Percentiles rank a stretch among this genome's conserved stretches.
phyloP scores from a whole-genome alignment of 2,888 invertebrate genomes.

The Teleiodes luculella region DNA sequence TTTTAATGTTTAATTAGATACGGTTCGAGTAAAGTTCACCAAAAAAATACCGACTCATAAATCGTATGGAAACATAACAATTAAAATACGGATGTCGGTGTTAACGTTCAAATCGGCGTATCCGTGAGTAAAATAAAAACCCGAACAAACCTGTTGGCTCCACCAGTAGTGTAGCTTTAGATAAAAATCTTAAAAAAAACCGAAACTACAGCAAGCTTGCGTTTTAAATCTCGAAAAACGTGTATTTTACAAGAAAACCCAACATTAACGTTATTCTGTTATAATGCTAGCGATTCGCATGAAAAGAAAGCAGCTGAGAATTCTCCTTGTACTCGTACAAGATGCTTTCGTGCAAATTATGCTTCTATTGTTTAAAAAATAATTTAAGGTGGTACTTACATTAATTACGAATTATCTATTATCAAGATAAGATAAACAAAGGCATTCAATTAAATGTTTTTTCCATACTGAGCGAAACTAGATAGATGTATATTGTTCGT shows the following conservation, averaged over 20 bases:
- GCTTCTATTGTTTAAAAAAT: not conserved
- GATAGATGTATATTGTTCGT: not conserved
- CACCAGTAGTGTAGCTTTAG: slow-evolving; percentile 18
- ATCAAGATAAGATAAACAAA: not conserved
- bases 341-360: not conserved
- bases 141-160: slow-evolving; percentile 29
- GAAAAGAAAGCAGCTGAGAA: slow-evolving; percentile 20
- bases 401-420: not conserved
- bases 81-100: slow-evolving; percentile 21
- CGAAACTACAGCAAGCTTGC: not conserved
- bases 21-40: not conserved
- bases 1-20: not conserved
- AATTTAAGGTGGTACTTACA: not conserved
- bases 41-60: slow-evolving; percentile 5
- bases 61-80: slow-evolving; percentile 21
- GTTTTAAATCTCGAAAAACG: not conserved
- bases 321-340: not conserved
- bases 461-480: not conserved
- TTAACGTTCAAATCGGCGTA: slow-evolving; percentile 21
- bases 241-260: not conserved
- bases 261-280: not conserved
- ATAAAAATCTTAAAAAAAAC: slow-evolving; percentile 15
- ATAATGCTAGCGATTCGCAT: slow-evolving; percentile 10
- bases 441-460: not conserved
- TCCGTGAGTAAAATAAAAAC: slow-evolving; percentile 31